Evolutionary conservation across 2,888 invertebrate species (phyloP).

Genomic region (Temnothorax rugatulus): DNA sequence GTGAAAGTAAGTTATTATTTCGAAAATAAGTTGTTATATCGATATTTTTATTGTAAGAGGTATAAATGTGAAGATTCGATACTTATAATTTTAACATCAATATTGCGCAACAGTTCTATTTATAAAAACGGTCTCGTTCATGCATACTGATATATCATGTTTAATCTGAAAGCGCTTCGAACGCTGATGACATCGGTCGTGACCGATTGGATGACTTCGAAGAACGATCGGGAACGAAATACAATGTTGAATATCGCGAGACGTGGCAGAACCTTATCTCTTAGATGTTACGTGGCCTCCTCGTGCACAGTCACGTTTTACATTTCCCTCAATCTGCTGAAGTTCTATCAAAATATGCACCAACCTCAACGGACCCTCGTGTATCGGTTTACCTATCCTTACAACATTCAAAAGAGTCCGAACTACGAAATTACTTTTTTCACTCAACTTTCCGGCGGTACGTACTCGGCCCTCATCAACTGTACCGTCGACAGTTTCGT

Average conservation of each 20-base stretch:
- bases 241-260: conserved; percentile 70
- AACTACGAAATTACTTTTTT: conserved; percentile 75
- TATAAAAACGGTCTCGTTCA: background rate
- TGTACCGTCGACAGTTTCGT: conserved; percentile 15
- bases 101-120: background rate
- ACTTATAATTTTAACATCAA: background rate
- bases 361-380: conserved; percentile 43
- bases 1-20: conserved; percentile 46
- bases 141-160: background rate
- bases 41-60: background rate
- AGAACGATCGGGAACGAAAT: conserved; percentile 38
- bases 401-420: conserved; percentile 69
- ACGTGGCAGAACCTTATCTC: conserved; percentile 69
- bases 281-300: conserved; percentile 61
- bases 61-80: background rate
- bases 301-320: conserved; percentile 60
- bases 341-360: conserved; percentile 5
- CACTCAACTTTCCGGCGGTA: conserved; percentile 78
- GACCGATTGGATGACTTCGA: conserved; percentile 16
- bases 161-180: conserved; percentile 15
- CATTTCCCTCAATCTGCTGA: conserved; percentile 49
- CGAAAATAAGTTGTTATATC: background rate
- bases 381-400: conserved; percentile 71
- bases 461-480: conserved; percentile 65
- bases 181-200: conserved; percentile 7